Base-by-base conservation (phyloP, 2,797 vertebrate genomes). In the Labroides dimidiatus region DNA sequence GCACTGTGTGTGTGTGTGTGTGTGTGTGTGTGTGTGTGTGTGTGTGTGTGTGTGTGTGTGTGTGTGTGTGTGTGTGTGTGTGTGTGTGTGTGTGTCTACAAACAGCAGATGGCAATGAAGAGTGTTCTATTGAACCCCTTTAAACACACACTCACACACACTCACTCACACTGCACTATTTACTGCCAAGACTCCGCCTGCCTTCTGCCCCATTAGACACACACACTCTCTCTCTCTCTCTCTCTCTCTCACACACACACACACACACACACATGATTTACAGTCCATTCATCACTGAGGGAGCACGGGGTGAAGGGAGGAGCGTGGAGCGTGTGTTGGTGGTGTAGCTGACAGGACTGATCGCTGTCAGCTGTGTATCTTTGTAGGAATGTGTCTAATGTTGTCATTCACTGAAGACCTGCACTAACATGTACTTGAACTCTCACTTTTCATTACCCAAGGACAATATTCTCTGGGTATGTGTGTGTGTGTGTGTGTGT, bases 361-460 rank as follows among this genome's bases (percentile, higher is more conserved):
- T 27, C 30, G 11, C 8, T 2, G 21, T 39, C 30, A 39, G 44
- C 12, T 30, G 15, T 56, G 13, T 16, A 44, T 72, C 23, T 12
- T 16, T 21, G 64, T 55, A 42, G 78, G 69, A 81, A 72, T 65
- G 58, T 63, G 50, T 61, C 17, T 41, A 54, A 59, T 48, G 49
- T 17, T 51, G 30, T 58, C 47, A 30, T 36, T 67, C 37, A 59
- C 23, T 44, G 48, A 58, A 41, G 27, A 24, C 77, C 21, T 71
- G 77, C 53, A 45, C 33, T 15, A 43, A 80, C 78, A 56, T 72
- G 78, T 30, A 59, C n/a, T 55, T 27, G 27, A 64, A 17, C 24
- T 62, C 19, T 42, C 15, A 27, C 12, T 55, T 27, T 50, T 12
- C 27, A 45, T 12, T 6, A 45, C n/a, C 44, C 9, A 2, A 45